Conservation (phyloP, 2,888 invertebrate species). For the Tiliacea citrago region DNA sequence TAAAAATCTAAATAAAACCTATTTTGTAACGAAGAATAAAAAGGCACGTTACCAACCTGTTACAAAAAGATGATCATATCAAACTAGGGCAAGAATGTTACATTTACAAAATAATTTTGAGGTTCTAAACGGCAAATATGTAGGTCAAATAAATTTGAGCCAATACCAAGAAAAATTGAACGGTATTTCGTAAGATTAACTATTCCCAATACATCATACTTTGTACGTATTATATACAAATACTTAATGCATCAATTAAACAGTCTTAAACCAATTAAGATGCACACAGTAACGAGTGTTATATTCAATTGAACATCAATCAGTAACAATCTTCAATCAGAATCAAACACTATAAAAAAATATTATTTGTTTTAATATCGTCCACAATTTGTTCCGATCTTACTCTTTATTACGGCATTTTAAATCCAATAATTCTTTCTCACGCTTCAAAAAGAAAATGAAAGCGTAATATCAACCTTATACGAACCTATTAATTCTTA, state of each 20-base stretch:
- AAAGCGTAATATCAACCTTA: constrained; percentile 63
- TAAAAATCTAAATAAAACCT: constrained; percentile 15
- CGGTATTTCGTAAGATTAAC: constrained; percentile 32
- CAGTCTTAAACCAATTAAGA: constrained; percentile 48
- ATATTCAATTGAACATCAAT: constrained; percentile 52
- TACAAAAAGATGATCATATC: constrained; percentile 12
- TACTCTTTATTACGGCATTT: constrained; percentile 58
- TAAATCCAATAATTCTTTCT: constrained; percentile 58
- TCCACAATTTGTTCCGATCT: constrained; percentile 60
- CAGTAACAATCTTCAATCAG: constrained; percentile 50
- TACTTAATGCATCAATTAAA: constrained; percentile 49
- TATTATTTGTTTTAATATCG: constrained; percentile 50
- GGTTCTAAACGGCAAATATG: constrained; percentile 38
- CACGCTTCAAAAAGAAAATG: constrained; percentile 70
- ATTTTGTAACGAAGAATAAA: not conserved
- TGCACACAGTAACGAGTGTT: constrained; percentile 42
- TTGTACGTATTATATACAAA: constrained; percentile 33
- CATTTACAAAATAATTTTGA: constrained; percentile 44
- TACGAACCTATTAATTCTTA: not conserved
- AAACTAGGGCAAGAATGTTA: constrained; percentile 42
- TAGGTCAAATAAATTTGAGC: constrained; percentile 37
- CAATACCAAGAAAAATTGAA: constrained; percentile 25
- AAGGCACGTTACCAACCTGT: not conserved
- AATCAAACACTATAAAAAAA: constrained; percentile 55
- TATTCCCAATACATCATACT: constrained; percentile 35